Evolutionary conservation across 2,797 vertebrate genomes (phyloP).

Genomic region (Petrocephalus sullivani): DNA sequence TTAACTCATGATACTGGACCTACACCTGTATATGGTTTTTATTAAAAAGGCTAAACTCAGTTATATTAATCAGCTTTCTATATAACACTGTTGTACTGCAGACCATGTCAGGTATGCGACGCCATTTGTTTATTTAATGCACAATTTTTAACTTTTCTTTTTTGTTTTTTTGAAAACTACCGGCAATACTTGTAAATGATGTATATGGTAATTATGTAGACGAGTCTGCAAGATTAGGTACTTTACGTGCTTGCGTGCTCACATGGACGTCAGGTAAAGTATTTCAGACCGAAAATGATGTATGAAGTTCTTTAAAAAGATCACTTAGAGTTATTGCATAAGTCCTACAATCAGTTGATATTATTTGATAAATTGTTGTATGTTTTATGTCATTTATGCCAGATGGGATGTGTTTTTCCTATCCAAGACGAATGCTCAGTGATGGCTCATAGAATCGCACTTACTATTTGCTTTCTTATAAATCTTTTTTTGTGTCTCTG

Average conservation of each 20-base stretch:
- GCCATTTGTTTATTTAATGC: conserved; percentile 56
- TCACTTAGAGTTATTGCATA: conserved; percentile 39
- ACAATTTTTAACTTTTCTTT: conserved; percentile 39
- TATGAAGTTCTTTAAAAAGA: conserved; percentile 45
- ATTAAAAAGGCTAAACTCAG: conserved; percentile 62
- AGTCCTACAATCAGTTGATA: conserved; percentile 40
- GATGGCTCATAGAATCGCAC: conserved; percentile 71
- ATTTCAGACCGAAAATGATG: conserved; percentile 41
- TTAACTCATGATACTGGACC: conserved; percentile 77
- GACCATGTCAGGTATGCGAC: conserved; percentile 77
- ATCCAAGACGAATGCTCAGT: conserved; percentile 64
- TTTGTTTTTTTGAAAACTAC: conserved; percentile 41
- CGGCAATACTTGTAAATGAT: conserved; percentile 62
- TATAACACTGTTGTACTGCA: conserved; percentile 75
- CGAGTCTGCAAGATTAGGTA: conserved; percentile 67
- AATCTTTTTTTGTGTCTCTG: conserved; percentile 49
- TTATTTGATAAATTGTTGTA: conserved; percentile 48
- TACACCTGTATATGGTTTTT: conserved; percentile 73
- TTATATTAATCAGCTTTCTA: conserved; percentile 75
- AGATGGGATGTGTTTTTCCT: conserved; percentile 64
- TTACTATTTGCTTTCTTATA: conserved; percentile 63
- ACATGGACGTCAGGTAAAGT: conserved; percentile 58
- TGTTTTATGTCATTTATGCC: conserved; percentile 47
- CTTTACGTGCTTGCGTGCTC: conserved; percentile 58
- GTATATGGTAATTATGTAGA: conserved; percentile 57